These are phyloP conservation scores for Eudorcas thomsonii DNA, from an alignment of 2,113 vertebrate species.

Conservation along the genomic window DNA sequence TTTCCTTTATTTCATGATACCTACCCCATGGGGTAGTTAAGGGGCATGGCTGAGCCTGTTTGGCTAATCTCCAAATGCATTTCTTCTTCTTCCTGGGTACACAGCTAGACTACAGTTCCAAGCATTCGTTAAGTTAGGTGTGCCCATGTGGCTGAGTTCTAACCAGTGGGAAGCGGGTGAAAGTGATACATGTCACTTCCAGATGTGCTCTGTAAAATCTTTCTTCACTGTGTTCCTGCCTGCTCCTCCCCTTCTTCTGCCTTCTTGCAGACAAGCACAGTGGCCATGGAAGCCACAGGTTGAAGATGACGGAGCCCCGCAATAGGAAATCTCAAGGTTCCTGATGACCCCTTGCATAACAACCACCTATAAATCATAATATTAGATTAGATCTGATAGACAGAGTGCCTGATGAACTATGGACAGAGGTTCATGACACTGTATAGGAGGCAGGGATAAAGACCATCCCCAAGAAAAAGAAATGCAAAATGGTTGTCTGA, in stretches of 20 bases:
- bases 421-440: neutral
- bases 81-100: neutral
- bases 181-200: neutral
- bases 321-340: neutral
- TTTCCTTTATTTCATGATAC: neutral
- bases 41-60: neutral
- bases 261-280: neutral
- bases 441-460: neutral
- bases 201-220: neutral
- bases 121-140: neutral
- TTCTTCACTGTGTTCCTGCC: neutral
- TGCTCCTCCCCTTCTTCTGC: neutral
- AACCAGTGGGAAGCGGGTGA: neutral
- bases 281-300: neutral
- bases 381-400: neutral
- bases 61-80: neutral
- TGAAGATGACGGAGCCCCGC: neutral
- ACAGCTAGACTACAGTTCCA: neutral
- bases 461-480: neutral
- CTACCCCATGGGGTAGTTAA: neutral
- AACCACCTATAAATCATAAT: neutral
- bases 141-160: neutral
- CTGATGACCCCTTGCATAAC: neutral
- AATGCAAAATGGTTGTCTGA: neutral
- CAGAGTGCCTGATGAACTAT: neutral